A percentile compares a stretch with the other conserved stretches of the same genome.
phyloP scores from a whole-genome alignment of 2,113 vertebrate genomes.

The Caloenas nicobarica region DNA sequence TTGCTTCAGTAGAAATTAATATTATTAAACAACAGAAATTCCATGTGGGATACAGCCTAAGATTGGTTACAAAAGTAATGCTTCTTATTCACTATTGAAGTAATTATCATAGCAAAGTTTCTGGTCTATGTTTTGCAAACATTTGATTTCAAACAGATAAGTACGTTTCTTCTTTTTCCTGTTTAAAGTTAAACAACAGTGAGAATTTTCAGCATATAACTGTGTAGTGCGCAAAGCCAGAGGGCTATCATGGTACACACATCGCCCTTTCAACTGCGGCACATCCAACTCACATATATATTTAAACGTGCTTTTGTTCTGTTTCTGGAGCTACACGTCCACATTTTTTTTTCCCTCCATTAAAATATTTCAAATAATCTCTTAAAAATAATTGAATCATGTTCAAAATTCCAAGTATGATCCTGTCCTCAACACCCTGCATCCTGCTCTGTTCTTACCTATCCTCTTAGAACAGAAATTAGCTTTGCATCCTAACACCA shows the following conservation, averaged over 20 bases:
- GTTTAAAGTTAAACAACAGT: not conserved
- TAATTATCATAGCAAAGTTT: not conserved
- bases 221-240: not conserved
- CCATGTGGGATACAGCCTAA: not conserved
- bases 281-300: not conserved
- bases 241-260: not conserved
- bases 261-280: not conserved
- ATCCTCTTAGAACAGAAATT: not conserved
- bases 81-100: not conserved
- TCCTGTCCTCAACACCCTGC: not conserved
- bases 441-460: not conserved
- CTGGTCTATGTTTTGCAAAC: not conserved
- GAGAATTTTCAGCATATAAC: not conserved
- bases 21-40: not conserved
- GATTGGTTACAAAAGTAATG: not conserved
- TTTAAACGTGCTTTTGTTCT: not conserved
- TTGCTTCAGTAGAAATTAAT: not conserved
- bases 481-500: not conserved
- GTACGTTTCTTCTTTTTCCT: not conserved
- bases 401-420: not conserved
- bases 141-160: not conserved
- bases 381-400: not conserved
- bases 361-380: not conserved
- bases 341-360: not conserved
- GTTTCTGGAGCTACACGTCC: not conserved